These are phyloP conservation scores for Chrysolina americana DNA, from an alignment of 2,888 invertebrate genomes.

Conservation along the genomic window DNA sequence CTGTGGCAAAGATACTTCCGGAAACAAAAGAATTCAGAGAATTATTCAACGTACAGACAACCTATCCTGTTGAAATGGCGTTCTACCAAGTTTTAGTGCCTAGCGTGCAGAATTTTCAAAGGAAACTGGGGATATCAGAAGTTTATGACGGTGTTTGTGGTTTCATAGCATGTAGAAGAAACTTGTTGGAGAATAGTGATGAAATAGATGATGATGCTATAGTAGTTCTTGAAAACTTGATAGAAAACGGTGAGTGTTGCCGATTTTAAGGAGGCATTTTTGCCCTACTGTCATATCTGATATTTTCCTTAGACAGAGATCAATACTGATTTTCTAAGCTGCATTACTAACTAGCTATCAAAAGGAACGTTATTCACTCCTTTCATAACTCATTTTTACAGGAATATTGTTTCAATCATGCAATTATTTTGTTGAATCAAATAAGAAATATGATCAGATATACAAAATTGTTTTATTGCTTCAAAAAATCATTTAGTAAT, in stretches of 20 bases:
- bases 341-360: too few relatives aligned
- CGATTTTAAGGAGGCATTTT: too few relatives aligned
- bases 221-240: conserved; percentile 71
- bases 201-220: conserved; percentile 71
- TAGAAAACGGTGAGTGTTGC: conserved; percentile 28
- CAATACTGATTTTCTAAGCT: too few relatives aligned
- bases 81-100: conserved; percentile 71
- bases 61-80: conserved; percentile 71
- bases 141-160: conserved; percentile 65
- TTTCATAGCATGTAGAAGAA: conserved; percentile 56
- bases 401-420: too few relatives aligned
- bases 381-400: too few relatives aligned
- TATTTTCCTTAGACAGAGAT: too few relatives aligned
- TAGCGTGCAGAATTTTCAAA: conserved; percentile 68
- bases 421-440: too few relatives aligned
- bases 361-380: too few relatives aligned
- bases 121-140: conserved; percentile 65
- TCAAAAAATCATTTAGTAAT: too few relatives aligned
- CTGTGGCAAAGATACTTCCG: conserved; percentile 57
- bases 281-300: too few relatives aligned
- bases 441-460: too few relatives aligned
- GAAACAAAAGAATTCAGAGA: conserved; percentile 56
- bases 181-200: conserved; percentile 47
- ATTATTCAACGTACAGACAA: conserved; percentile 70
- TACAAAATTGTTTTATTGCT: too few relatives aligned